These are phyloP conservation scores for Uloborus plumipes DNA, from an alignment of 2,888 invertebrate species.

Conservation along the genomic window DNA sequence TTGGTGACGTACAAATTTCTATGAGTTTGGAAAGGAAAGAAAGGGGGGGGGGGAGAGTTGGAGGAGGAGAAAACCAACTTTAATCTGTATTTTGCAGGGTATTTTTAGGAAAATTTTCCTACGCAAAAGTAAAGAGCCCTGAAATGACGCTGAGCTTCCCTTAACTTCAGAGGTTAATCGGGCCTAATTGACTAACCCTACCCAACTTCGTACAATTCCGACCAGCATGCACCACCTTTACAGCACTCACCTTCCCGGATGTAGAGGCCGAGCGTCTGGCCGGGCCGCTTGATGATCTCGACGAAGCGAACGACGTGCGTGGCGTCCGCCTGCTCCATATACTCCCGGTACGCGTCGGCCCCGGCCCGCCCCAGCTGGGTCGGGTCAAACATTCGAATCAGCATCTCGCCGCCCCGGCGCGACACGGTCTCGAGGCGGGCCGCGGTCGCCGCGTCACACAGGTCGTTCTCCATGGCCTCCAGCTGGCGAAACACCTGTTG, in stretches of 20 bases:
- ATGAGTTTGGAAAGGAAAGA: no score
- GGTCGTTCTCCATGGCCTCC: constrained; percentile 96
- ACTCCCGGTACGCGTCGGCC: constrained; percentile 88
- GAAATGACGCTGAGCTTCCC: no score
- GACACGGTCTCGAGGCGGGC: constrained; percentile 93
- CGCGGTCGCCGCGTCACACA: constrained; percentile 87
- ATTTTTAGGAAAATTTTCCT: no score
- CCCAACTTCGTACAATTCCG: no score
- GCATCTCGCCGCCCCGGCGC: constrained; percentile 87
- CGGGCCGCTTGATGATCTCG: constrained; percentile 98
- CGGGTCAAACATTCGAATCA: constrained; percentile 89
- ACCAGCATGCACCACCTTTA: no score
- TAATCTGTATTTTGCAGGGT: no score
- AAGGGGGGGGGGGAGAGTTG: no score
- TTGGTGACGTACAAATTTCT: no score
- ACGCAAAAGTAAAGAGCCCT: no score
- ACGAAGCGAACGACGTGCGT: constrained; percentile 76
- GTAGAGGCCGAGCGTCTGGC: constrained; percentile 97
- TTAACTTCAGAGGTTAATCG: no score
- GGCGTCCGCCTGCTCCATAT: constrained; percentile 74
- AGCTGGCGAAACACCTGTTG: constrained; percentile 94
- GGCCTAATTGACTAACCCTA: no score
- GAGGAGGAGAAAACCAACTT: no score
- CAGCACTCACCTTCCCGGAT: constrained; percentile 88
- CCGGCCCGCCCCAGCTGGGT: constrained; percentile 89